Evolutionary conservation across 2,113 vertebrate genomes (phyloP), one percentile per base, ranked within the genome.

Genomic region (Probosciger aterrimus): DNA sequence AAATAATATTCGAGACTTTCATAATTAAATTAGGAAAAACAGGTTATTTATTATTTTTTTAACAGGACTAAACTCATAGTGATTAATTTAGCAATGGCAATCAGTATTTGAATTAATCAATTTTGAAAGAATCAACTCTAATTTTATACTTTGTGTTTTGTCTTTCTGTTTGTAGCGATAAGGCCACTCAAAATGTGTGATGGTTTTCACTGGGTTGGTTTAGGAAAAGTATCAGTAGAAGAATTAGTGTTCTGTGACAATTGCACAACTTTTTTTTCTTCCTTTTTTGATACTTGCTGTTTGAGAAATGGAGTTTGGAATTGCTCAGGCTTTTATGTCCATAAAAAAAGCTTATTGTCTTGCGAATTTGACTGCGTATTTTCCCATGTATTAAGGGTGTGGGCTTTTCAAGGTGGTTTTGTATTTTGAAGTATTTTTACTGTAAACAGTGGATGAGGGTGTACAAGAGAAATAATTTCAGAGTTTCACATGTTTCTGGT

Each of bases 261-360:
- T 64, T 86, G 39, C 35, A 81, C 31, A 86, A 47, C 28, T 78
- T 64, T 78, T 78, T 33, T n/a, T 44, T 18, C 14, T 62, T 63
- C 0, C 13, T 60, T 85, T 68, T 82, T 78, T 75, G 49, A 63
- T 84, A 82, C 47, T 80, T 75, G 55, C 83, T 92, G 46, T 86
- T 96, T 90, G 79, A 86, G 53, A 88, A 92, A 90, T 62, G 50
- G 69, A 62, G n/a, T 80, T 94, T 83, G 49, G 46, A 77, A 86
- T 94, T 88, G 44, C 63, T 79, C 14, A 0, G 0, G 79, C 79
- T 90, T 88, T 86, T 80, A 68, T 1, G 3, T 68, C 47, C 71
- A 23, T 33, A 82, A 85, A 82, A 57, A 85, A 76, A 79, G 24
- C 43, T 85, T 80, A 88, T 44, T 49, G 49, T 82, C 67, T 76